Conservation (phyloP, 2,797 vertebrate species). For the Austrolebias charrua region DNA sequence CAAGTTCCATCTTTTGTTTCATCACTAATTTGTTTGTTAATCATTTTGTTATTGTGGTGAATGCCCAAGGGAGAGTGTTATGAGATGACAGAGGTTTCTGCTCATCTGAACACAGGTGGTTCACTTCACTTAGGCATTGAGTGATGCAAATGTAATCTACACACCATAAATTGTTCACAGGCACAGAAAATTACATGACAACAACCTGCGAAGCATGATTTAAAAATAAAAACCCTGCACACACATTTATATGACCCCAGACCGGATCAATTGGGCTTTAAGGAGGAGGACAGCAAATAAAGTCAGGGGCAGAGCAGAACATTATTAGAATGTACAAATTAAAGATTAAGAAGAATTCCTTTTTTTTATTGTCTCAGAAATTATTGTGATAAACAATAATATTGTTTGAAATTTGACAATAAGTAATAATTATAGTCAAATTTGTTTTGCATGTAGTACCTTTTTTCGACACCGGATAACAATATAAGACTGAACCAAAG, state of each 20-base stretch:
- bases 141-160: not conserved
- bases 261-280: not conserved
- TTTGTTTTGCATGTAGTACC: too few species aligned
- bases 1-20: not conserved
- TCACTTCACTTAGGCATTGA: not conserved
- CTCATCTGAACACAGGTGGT: slow-evolving; percentile 6
- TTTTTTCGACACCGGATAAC: too few species aligned
- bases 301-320: not conserved
- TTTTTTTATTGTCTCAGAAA: too few species aligned
- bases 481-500: too few species aligned
- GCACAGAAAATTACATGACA: not conserved
- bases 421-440: too few species aligned
- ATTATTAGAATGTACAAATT: too few species aligned
- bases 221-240: not conserved
- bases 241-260: slow-evolving; percentile 1
- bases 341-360: too few species aligned
- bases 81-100: not conserved
- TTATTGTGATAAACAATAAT: too few species aligned
- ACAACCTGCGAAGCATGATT: not conserved
- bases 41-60: not conserved
- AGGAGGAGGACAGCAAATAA: not conserved
- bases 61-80: not conserved
- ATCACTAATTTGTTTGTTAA: slow-evolving; percentile 1
- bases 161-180: not conserved
- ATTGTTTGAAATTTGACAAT: too few species aligned